Evolutionary conservation across 2,113 vertebrate genomes (phyloP), one percentile per base, ranked within the genome.

Genomic region (Tetrao urogallus): DNA sequence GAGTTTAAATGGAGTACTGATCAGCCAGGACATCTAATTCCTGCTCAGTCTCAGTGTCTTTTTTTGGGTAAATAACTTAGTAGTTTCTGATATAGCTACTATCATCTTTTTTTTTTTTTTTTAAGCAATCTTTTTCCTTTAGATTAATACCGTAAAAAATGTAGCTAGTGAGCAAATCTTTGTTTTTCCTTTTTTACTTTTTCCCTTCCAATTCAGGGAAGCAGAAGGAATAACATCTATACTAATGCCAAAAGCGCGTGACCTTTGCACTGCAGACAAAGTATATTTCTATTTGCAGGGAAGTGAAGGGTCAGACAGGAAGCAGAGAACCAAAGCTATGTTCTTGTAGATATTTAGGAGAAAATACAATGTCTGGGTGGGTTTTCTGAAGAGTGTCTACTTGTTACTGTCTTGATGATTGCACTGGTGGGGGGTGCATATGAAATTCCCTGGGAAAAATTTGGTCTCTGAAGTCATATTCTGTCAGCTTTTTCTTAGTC

Each of bases 401-500:
- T 82, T 91, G n/a, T 81, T 83, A 21, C 16, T 89, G 9, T n/a
- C 67, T 79, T 47, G 25, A 8, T 86, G 48, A n/a, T 69, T 82
- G 32, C 32, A 47, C 13, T 75, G 48, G 50, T 3, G 67, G 36
- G 48, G 42, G 36, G 64, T 0, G 10, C 38, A 60, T 96, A 34
- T 18, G 38, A 50, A 70, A 61, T 81, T 82, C 69, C 86, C 14
- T 88, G 92, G 91, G 82, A 79, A 95, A 88, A 90, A 78, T 36
- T 17, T 83, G n/a, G 28, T 93, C 69, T 86, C 50, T 94, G 94
- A 78, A 96, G 84, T 93, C 64, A 78, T 88, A 91, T 50, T 92
- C 88, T 65, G 82, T 91, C 85, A 74, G 58, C 42, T 95, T 86
- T 94, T 97, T 94, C 88, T 92, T 89, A 87, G 61, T 89, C 56